Conservation (phyloP, 2,888 invertebrate genomes). For the Lypha dubia region DNA sequence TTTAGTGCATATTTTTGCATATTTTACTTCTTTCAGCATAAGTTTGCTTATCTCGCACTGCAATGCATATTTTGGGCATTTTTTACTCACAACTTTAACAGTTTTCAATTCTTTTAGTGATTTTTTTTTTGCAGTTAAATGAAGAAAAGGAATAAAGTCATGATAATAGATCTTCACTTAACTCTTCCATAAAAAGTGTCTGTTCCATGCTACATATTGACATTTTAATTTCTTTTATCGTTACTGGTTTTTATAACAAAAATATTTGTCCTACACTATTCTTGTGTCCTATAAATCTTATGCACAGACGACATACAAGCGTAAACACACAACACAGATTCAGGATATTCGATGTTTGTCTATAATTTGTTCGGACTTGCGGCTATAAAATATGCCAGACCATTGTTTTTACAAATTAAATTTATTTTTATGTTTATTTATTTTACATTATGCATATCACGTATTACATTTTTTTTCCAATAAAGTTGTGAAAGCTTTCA, state of each 20-base stretch:
- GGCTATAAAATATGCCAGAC: constrained; percentile 71
- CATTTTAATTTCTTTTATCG: neutral
- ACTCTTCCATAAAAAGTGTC: no score
- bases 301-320: constrained; percentile 1
- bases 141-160: no score
- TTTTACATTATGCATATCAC: constrained; percentile 45
- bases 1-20: no score
- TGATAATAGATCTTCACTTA: no score
- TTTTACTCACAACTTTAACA: no score
- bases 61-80: no score
- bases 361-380: constrained; percentile 72
- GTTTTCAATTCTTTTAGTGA: no score
- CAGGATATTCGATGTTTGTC: constrained; percentile 70
- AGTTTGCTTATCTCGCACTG: no score
- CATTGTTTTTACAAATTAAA: constrained; percentile 72
- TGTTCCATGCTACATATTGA: neutral
- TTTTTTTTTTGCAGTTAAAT: no score
- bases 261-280: constrained; percentile 26
- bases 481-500: constrained; percentile 59
- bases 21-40: no score
- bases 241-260: neutral
- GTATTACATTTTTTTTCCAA: constrained; percentile 62
- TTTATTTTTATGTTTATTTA: constrained; percentile 52
- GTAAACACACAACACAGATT: constrained; percentile 23
- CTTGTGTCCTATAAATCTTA: neutral